Conservation (phyloP, 2,797 vertebrate species). For the Corythornis leucogaster region DNA sequence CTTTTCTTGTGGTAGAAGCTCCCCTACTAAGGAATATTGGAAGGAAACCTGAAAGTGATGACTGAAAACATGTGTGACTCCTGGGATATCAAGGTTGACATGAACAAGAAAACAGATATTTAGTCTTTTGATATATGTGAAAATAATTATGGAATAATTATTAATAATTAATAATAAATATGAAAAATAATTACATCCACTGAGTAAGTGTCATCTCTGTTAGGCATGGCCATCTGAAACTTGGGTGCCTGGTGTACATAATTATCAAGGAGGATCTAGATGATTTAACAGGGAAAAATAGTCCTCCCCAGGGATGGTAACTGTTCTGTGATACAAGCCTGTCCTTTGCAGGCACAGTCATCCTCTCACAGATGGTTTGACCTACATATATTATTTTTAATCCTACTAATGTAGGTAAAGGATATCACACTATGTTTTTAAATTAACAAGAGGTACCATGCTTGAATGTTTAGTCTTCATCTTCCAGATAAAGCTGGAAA, state of each 20-base stretch:
- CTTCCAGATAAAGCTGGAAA: not conserved
- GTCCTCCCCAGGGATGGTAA: not conserved
- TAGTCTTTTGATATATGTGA: not conserved
- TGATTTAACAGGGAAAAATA: not conserved
- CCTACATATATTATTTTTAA: not conserved
- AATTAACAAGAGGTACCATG: not conserved
- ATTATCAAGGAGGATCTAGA: too few species aligned
- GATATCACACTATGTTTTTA: not conserved
- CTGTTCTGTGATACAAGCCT: accelerated
- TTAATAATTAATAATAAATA: too few species aligned
- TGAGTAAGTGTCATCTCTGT: not conserved
- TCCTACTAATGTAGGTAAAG: not conserved
- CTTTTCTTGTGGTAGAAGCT: not conserved
- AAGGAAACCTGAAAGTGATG: not conserved
- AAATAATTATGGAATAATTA: too few species aligned
- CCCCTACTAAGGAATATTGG: not conserved
- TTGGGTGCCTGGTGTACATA: not conserved
- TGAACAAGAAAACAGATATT: not conserved
- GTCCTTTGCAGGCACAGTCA: accelerated
- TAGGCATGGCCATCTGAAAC: not conserved
- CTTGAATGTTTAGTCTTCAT: not conserved
- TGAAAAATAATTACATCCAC: not conserved
- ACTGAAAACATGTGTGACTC: not conserved
- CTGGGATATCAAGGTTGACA: not conserved
- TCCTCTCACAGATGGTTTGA: not conserved